Percentiles rank a stretch among this genome's conserved stretches.
Evolutionary conservation across 1,140 invertebrate genomes (phyloP).

Genomic region (silkworm (Bombyx mori)): ASM3026992v2 NC_085128.1:3638001-3638500

Average conservation of each 20-base stretch:
- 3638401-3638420: slow-evolving; percentile 53
- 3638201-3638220: slow-evolving; percentile 83
- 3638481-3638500: slow-evolving; percentile 59
- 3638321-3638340: slow-evolving; percentile 50
- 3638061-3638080: slow-evolving; percentile 75
- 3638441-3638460: slow-evolving; percentile 68
- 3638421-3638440: slow-evolving; percentile 44
- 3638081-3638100: slow-evolving; percentile 54
- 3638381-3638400: slow-evolving; percentile 57
- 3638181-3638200: slow-evolving; percentile 56
- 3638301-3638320: slow-evolving; percentile 42
- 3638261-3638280: slow-evolving; percentile 76
- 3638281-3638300: slow-evolving; percentile 25
- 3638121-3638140: slow-evolving; percentile 33
- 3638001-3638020: slow-evolving; percentile 81
- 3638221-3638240: slow-evolving; percentile 88
- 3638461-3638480: slow-evolving; percentile 53
- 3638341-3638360: slow-evolving; percentile 50
- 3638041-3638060: slow-evolving; percentile 85
- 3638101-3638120: slow-evolving; percentile 35
- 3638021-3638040: slow-evolving; percentile 86
- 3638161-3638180: slow-evolving; percentile 50
- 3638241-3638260: slow-evolving; percentile 87
- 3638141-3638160: slow-evolving; percentile 35
- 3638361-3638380: slow-evolving; percentile 43